Base-by-base conservation (phyloP, 2,888 invertebrate species). In the Hoplodrina ambigua region DNA sequence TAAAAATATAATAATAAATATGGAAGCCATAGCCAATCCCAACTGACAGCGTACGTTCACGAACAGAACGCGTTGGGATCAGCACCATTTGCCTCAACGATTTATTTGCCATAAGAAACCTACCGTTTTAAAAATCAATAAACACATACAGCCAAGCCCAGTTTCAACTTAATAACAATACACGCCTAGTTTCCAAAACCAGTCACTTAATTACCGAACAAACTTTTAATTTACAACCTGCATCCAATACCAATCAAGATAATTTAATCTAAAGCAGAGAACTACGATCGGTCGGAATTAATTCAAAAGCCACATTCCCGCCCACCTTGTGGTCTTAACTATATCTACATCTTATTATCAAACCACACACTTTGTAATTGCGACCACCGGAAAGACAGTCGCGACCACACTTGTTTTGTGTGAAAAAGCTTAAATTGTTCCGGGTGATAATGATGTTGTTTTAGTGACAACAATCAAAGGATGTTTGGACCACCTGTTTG, bases 301-400 rank as follows among this genome's bases (percentile, higher is more conserved):
- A 58, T 60, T 77, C 52, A 75, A 77, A 80, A 69, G 70, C 69
- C 50, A 30, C 74, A 74, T 72, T 74, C 74, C 44, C 69, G 60
- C 76, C 73, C 80, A 82, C 82, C 61, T 50, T 60, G 63, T 65
- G 69, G 55, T 70, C 66, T 56, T 54, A 30, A 57, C 62, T 60
- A 15, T 63, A 41, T 72, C 61, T 60, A 50, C 19, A 54, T 75
- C 30, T 77, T 69, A 73, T 79, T 75, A 79, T 76, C 59, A 66
- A 67, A 68, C 78, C 83, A 85, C 83, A 83, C 81, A 76, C 78
- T 73, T 69, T 60, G 73, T 70, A 55, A 82, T 71, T 64, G 59
- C 58, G 83, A 83, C 81, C 85, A 72, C 85, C 85, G 81, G 83
- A 83, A 81, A 71, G 81, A 66, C 60, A 41, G 4, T 20, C 53